Conservation (phyloP, 1,140 invertebrate species). For the Adelges cooleyi region DNA sequence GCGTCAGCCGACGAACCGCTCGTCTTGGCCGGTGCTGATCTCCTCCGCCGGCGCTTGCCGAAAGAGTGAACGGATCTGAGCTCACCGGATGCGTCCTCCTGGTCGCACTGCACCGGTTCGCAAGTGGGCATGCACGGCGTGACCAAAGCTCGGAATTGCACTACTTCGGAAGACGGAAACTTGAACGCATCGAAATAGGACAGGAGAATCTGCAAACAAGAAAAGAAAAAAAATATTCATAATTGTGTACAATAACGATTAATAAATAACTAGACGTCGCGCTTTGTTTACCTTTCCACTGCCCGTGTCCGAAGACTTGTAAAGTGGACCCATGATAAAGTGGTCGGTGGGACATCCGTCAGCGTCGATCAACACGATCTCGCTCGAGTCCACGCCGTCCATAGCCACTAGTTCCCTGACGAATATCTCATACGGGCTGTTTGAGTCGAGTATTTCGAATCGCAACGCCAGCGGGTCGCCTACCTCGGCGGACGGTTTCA, state of each 20-base stretch:
- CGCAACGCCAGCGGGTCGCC: slow-evolving; percentile 79
- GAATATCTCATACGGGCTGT: slow-evolving; percentile 89
- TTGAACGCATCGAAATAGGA: slow-evolving; percentile 93
- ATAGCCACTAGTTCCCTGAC: slow-evolving; percentile 85
- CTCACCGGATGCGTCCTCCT: slow-evolving; percentile 65
- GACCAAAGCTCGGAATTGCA: slow-evolving; percentile 85
- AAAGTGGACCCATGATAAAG: slow-evolving; percentile 82
- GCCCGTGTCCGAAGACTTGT: slow-evolving; percentile 61
- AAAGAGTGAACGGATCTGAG: slow-evolving; percentile 67
- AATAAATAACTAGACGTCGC: no score
- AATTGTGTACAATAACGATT: no score
- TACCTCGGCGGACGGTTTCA: slow-evolving; percentile 70
- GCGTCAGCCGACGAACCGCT: slow-evolving; percentile 36
- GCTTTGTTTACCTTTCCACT: slow-evolving; percentile 47
- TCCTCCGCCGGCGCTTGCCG: slow-evolving; percentile 56
- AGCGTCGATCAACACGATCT: slow-evolving; percentile 85
- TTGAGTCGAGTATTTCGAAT: slow-evolving; percentile 82
- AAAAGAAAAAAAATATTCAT: background rate
- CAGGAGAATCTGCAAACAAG: slow-evolving; percentile 56
- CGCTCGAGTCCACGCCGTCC: slow-evolving; percentile 82
- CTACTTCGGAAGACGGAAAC: slow-evolving; percentile 86
- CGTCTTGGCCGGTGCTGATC: slow-evolving; percentile 37
- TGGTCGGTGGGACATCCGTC: slow-evolving; percentile 84
- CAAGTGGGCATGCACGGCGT: slow-evolving; percentile 86
- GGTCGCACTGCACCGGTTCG: slow-evolving; percentile 77